Evolutionary conservation across 2,888 invertebrate species (phyloP), one percentile per base, ranked within the genome.

Genomic region (Liodrosophila aerea): DNA sequence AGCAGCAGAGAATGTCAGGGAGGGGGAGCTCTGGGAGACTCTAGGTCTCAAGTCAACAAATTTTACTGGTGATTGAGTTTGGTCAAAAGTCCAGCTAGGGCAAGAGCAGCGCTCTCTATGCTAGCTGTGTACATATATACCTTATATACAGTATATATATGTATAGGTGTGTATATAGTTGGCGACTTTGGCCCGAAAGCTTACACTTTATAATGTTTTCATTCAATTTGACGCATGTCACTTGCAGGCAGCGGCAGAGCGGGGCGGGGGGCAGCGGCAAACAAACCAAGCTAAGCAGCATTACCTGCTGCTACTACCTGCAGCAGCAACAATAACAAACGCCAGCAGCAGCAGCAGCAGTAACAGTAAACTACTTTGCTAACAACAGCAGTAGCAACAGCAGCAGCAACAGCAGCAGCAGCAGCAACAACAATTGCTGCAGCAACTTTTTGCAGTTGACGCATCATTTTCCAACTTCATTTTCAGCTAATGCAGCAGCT

Each of bases 191-290:
- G 37, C 22, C 13, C 12, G n/a, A 18, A 29, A 33, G 51, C 47
- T 40, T 30, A 18, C 45, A 54, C 50, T 60, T 71, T 57, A 51
- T 41, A 71, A 60, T 64, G 71, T 56, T 71, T 71, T 75, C 62
- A 65, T 74, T 65, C 66, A 59, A 70, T 74, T 73, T 74, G 72
- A 65, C 46, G 65, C 62, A 70, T 51, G 65, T 74, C 75, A 59
- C 30, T 47, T 53, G 46, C 71, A 65, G 37, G 12, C 36, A 12
- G n/a, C 13, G 40, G 12, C 51, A 22, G 15, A 45, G 11, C n/a
- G 15, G 16, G 5, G 16, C 4, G 15, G 15, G 16, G 9, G 13
- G n/a, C 18, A 15, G 11, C 4, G n/a, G 30, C 34, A 18, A 29
- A 16, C 27, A 18, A 33, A 47, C 18, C 39, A 27, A 49, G n/a